Conservation (phyloP, 2,888 invertebrate genomes). For the Sphecodes monilicornis region DNA sequence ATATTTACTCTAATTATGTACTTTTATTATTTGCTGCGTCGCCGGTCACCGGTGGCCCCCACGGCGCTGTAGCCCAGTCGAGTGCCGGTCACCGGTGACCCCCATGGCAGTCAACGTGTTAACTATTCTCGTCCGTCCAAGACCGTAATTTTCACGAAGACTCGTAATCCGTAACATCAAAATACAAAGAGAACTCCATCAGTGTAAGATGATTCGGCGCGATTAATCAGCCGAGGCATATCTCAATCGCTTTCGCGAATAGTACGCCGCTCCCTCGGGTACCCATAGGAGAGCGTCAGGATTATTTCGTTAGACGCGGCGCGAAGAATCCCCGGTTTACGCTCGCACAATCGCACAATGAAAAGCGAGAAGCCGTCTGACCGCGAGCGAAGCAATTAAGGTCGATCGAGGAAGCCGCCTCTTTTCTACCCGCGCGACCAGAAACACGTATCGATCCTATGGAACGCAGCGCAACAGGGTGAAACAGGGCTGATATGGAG, state of each 20-base stretch:
- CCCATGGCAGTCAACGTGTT: too few species aligned
- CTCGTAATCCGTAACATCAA: background rate
- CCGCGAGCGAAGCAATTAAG: constrained; percentile 74
- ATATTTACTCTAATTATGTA: too few species aligned
- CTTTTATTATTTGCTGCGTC: too few species aligned
- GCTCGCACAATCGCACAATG: constrained; percentile 8
- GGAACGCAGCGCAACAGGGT: constrained; percentile 34
- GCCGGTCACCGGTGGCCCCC: too few species aligned
- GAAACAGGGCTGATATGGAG: constrained; percentile 18
- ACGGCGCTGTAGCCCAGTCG: too few species aligned
- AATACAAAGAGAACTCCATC: constrained; percentile 5
- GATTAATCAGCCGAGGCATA: background rate
- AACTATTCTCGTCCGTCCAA: background rate
- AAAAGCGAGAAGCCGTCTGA: constrained; percentile 61
- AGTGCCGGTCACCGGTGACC: too few species aligned
- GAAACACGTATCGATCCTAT: constrained; percentile 27
- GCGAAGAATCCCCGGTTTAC: constrained; percentile 44
- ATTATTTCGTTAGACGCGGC: constrained; percentile 62
- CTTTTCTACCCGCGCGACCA: constrained; percentile 39
- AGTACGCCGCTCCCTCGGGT: constrained; percentile 34
- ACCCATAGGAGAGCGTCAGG: constrained; percentile 29
- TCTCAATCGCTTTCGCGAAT: constrained; percentile 20
- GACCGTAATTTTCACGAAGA: background rate
- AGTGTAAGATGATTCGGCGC: background rate
- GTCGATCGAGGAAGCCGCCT: constrained; percentile 68